phyloP scores from a whole-genome alignment of 2,797 vertebrate genomes.

The Sandelia bainsii region DNA sequence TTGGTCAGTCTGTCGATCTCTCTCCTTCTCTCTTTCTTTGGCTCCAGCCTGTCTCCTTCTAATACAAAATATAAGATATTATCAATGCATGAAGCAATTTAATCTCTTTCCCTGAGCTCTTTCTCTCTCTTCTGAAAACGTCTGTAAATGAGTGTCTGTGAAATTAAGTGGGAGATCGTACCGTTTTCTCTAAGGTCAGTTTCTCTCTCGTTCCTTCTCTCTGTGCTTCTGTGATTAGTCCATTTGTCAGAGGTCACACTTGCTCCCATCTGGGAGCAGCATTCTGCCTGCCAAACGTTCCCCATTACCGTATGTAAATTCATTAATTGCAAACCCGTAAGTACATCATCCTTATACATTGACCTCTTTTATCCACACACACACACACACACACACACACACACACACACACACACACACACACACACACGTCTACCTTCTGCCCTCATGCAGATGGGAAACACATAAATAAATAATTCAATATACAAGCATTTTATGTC shows the following conservation, averaged over 20 bases:
- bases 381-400: constrained; percentile 16
- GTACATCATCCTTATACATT: constrained; percentile 68
- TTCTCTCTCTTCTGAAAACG: constrained; percentile 76
- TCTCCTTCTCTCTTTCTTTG: constrained; percentile 40
- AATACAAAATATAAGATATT: constrained; percentile 82
- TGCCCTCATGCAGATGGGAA: constrained; percentile 56
- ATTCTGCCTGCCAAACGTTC: constrained; percentile 71
- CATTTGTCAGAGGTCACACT: constrained; percentile 79
- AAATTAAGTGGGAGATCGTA: constrained; percentile 77
- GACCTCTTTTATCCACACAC: constrained; percentile 59
- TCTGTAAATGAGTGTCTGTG: constrained; percentile 80
- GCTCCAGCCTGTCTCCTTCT: constrained; percentile 58
- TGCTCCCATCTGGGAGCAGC: constrained; percentile 63
- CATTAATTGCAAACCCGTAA: constrained; percentile 77
- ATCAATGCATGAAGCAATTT: constrained; percentile 86
- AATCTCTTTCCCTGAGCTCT: constrained; percentile 71
- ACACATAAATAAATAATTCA: constrained; percentile 64
- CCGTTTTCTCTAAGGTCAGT: constrained; percentile 71
- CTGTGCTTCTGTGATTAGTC: constrained; percentile 67
- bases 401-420: constrained; percentile 16
- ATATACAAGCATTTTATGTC: constrained; percentile 47
- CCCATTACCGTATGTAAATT: constrained; percentile 83
- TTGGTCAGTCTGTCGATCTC: constrained; percentile 68
- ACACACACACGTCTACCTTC: constrained; percentile 15
- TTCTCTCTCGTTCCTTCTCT: constrained; percentile 44